phyloP scores from a whole-genome alignment of 2,797 vertebrate genomes.

The Helicolenus hilgendorfi region DNA sequence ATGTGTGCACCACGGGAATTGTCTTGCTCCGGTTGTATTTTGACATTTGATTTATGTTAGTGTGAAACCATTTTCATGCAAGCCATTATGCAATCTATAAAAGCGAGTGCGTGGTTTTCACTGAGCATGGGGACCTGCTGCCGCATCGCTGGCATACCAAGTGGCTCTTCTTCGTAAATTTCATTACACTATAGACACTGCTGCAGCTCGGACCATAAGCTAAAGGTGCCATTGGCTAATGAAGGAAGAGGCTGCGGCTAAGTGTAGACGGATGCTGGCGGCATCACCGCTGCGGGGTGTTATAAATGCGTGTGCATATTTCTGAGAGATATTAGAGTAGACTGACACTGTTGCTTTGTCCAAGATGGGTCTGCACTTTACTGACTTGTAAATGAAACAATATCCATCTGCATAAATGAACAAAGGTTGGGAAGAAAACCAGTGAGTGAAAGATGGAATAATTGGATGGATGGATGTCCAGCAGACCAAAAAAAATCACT shows the following conservation, averaged over 20 bases:
- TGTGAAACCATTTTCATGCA: slow-evolving; percentile 91
- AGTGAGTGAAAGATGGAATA: slow-evolving; percentile 20
- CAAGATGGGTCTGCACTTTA: slow-evolving; percentile 60
- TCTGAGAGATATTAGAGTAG: slow-evolving; percentile 66
- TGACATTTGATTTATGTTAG: slow-evolving; percentile 92
- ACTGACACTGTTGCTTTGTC: slow-evolving; percentile 63
- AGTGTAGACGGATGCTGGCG: slow-evolving; percentile 81
- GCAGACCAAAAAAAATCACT: slow-evolving; percentile 3
- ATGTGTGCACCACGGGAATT: slow-evolving; percentile 83
- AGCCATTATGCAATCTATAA: slow-evolving; percentile 91
- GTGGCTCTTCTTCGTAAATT: slow-evolving; percentile 90
- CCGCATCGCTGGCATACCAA: slow-evolving; percentile 89
- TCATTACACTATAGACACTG: slow-evolving; percentile 87
- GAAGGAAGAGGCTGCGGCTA: slow-evolving; percentile 81
- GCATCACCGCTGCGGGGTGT: slow-evolving; percentile 49
- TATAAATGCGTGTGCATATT: slow-evolving; percentile 71
- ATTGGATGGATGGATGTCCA: slow-evolving; percentile 29
- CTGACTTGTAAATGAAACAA: slow-evolving; percentile 71
- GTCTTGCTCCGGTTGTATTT: slow-evolving; percentile 90
- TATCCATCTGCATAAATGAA: slow-evolving; percentile 61
- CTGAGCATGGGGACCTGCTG: slow-evolving; percentile 82
- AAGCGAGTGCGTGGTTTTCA: slow-evolving; percentile 88
- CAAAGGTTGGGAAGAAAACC: slow-evolving; percentile 12
- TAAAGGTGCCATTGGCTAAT: slow-evolving; percentile 89
- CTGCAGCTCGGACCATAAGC: slow-evolving; percentile 84